These are phyloP conservation scores for Hirtodrosophila duncani DNA, from an alignment of 2,888 invertebrate genomes.

Conservation along the genomic window DNA sequence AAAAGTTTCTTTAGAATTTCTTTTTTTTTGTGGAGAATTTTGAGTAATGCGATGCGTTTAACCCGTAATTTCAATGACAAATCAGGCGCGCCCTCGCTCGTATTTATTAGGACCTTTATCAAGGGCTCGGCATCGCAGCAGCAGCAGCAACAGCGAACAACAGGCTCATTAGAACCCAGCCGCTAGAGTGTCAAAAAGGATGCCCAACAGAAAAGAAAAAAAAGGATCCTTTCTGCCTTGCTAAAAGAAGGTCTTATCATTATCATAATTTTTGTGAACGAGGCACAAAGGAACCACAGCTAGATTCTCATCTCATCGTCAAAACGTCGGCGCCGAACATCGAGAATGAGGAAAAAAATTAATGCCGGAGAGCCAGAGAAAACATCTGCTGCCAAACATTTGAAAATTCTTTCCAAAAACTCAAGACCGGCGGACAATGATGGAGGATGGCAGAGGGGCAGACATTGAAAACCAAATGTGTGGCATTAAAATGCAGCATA, in stretches of 20 bases:
- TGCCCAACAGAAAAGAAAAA: no score
- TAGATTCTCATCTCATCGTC: no score
- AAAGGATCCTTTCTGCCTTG: slow-evolving; percentile 25
- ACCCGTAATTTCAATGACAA: slow-evolving; percentile 46
- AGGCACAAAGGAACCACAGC: slow-evolving; percentile 28
- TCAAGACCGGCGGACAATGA: slow-evolving; percentile 5
- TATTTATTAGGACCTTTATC: slow-evolving; percentile 21
- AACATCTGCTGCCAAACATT: slow-evolving; percentile 62
- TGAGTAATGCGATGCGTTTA: background rate
- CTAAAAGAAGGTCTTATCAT: slow-evolving; percentile 36
- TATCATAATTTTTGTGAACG: slow-evolving; percentile 53
- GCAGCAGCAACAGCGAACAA: slow-evolving; percentile 8
- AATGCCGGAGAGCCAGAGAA: slow-evolving; percentile 45
- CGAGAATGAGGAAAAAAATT: slow-evolving; percentile 42
- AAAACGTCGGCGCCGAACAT: slow-evolving; percentile 46
- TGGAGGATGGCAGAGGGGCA: slow-evolving; percentile 12
- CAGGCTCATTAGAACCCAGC: slow-evolving; percentile 40
- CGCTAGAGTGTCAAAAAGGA: slow-evolving; percentile 47
- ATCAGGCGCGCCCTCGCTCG: slow-evolving; percentile 36
- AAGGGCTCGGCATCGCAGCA: slow-evolving; percentile 38
- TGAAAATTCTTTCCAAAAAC: slow-evolving; percentile 46
- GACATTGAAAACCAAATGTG: slow-evolving; percentile 33
- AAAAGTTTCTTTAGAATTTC: no score
- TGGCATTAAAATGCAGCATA: slow-evolving; percentile 53
- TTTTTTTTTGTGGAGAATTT: no score